These are phyloP conservation scores for Meloe dianella DNA, from an alignment of 2,888 invertebrate genomes.

Conservation along the genomic window DNA sequence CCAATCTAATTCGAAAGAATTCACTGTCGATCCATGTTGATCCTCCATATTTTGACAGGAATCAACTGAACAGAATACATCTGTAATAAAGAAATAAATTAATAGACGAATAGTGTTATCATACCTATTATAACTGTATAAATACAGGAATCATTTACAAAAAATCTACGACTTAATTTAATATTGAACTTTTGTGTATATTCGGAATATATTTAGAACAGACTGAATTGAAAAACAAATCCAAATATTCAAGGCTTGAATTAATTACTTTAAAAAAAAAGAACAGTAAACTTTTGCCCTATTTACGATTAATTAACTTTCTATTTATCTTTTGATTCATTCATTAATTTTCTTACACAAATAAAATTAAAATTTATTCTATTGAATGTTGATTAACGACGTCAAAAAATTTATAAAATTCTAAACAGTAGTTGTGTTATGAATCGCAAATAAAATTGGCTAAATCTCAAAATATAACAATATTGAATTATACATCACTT, in stretches of 20 bases:
- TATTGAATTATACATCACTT: too few species aligned
- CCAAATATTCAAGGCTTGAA: background rate
- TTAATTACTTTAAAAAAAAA: too few species aligned
- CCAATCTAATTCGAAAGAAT: conserved; percentile 20
- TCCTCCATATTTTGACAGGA: conserved; percentile 17
- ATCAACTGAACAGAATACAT: conserved; percentile 25
- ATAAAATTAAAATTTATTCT: too few species aligned
- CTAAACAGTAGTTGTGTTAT: too few species aligned
- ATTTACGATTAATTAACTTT: too few species aligned
- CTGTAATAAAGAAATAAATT: conserved; percentile 16
- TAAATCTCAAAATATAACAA: background rate
- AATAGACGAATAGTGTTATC: background rate
- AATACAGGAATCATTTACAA: background rate
- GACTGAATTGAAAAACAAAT: background rate
- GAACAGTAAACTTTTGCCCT: too few species aligned
- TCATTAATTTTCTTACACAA: too few species aligned
- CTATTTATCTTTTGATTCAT: too few species aligned
- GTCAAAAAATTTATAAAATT: too few species aligned
- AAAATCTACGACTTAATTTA: background rate
- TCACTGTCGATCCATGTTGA: conserved; percentile 10
- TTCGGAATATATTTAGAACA: background rate
- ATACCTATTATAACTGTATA: background rate
- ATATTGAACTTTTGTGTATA: background rate
- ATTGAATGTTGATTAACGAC: too few species aligned
- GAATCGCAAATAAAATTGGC: background rate